Evolutionary conservation across 2,888 invertebrate species (phyloP).

Genomic region (Ochropleura leucogaster): DNA sequence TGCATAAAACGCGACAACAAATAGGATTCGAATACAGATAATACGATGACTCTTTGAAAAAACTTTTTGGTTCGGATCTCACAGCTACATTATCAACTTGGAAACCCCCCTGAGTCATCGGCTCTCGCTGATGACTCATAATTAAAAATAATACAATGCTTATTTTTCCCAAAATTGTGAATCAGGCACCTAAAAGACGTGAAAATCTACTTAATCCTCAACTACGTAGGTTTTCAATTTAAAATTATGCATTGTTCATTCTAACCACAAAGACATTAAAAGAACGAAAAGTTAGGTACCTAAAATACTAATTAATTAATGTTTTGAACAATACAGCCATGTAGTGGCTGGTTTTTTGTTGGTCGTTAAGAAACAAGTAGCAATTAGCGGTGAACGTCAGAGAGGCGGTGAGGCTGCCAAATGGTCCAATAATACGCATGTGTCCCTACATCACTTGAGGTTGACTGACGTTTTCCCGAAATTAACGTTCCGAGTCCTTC

Average conservation of each 20-base stretch:
- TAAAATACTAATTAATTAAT: conserved; percentile 10
- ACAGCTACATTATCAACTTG: background rate
- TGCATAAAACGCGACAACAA: background rate
- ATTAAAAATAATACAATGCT: conserved; percentile 9
- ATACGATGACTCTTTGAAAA: conserved; percentile 11
- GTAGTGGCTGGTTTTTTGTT: conserved; percentile 22
- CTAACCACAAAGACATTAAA: background rate
- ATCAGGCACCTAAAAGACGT: conserved; percentile 25
- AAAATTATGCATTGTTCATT: conserved; percentile 15
- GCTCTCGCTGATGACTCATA: conserved; percentile 45
- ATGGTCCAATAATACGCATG: conserved; percentile 69
- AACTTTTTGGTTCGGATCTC: conserved; percentile 8
- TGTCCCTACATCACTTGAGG: conserved; percentile 31
- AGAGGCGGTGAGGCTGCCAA: conserved; percentile 62
- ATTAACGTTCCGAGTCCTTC: conserved; percentile 60
- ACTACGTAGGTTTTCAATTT: background rate
- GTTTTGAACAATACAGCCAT: conserved; percentile 13
- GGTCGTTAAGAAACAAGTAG: conserved; percentile 35
- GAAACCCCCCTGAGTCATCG: conserved; percentile 48
- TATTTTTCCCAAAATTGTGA: conserved; percentile 41
- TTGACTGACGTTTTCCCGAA: conserved; percentile 65
- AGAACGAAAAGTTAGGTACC: background rate
- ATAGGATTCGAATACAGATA: background rate
- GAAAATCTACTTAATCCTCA: conserved; percentile 2
- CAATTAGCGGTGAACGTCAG: conserved; percentile 54